These are phyloP conservation scores for Vireo griseus DNA, from an alignment of 2,797 vertebrate genomes.

Conservation along the genomic window DNA sequence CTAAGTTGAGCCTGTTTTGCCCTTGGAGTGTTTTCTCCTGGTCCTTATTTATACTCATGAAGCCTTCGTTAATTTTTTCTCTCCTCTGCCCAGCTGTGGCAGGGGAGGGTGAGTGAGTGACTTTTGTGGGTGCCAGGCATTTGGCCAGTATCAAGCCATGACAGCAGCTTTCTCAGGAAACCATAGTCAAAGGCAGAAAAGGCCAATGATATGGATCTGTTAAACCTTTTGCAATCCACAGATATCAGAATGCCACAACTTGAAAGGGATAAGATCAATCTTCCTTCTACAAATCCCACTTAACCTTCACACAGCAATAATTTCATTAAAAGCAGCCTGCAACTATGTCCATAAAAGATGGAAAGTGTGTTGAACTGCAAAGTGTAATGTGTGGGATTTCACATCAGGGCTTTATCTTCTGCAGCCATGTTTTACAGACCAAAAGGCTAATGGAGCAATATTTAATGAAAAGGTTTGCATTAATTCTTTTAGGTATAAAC, in stretches of 20 bases:
- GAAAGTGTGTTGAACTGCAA: not conserved
- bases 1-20: not conserved
- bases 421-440: not conserved
- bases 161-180: not conserved
- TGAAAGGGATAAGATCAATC: not conserved
- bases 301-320: not conserved
- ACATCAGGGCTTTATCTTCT: not conserved
- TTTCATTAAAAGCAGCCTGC: not conserved
- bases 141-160: not conserved
- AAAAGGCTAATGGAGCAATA: not conserved
- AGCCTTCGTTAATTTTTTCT: not conserved
- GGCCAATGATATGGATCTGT: not conserved
- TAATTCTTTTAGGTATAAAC: not conserved
- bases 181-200: not conserved
- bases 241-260: not conserved
- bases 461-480: not conserved
- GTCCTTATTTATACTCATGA: not conserved
- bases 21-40: not conserved
- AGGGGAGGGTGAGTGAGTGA: not conserved
- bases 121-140: fast-evolving
- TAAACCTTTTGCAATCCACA: not conserved
- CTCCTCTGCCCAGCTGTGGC: not conserved
- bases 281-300: not conserved
- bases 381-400: not conserved
- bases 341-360: not conserved